phyloP scores from a whole-genome alignment of 1,140 invertebrate genomes.

The Apis cerana region DNA sequence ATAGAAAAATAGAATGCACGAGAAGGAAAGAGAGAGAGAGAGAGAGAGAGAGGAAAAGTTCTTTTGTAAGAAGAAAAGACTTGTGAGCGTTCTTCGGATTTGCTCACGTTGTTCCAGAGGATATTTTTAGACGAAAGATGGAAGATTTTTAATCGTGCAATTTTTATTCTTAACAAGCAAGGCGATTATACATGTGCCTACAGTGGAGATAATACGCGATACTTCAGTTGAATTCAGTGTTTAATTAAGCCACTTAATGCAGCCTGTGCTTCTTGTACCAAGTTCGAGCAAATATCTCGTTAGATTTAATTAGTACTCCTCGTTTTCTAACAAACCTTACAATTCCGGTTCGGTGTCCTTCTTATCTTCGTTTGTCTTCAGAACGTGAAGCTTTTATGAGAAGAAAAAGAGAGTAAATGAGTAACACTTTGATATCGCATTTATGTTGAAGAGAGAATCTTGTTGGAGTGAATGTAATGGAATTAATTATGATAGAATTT shows the following conservation, averaged over 20 bases:
- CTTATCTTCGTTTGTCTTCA: not conserved
- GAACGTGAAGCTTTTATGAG: not conserved
- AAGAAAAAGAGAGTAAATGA: not conserved
- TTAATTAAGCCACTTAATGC: slow-evolving; percentile 34
- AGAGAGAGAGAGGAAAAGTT: not conserved
- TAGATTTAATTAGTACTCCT: slow-evolving; percentile 27
- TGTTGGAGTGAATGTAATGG: too few relatives aligned
- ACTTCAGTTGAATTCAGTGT: slow-evolving; percentile 11
- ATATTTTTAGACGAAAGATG: not conserved
- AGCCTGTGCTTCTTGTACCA: not conserved
- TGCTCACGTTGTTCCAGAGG: not conserved
- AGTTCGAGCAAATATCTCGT: slow-evolving; percentile 23
- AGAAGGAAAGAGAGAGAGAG: not conserved
- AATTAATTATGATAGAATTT: too few relatives aligned
- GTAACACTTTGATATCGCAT: not conserved
- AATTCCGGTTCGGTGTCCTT: not conserved
- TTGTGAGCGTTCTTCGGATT: not conserved
- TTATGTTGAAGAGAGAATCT: too few relatives aligned
- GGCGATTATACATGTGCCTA: slow-evolving; percentile 7
- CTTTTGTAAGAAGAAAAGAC: not conserved
- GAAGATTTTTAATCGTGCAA: not conserved
- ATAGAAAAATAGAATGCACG: not conserved
- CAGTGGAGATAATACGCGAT: slow-evolving; percentile 26
- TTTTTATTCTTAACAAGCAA: not conserved
- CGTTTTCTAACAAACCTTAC: slow-evolving; percentile 18